A percentile compares a stretch with the other conserved stretches of the same genome.
Evolutionary conservation across 2,888 invertebrate genomes (phyloP).

Genomic region (Aphodius sticticus): DNA sequence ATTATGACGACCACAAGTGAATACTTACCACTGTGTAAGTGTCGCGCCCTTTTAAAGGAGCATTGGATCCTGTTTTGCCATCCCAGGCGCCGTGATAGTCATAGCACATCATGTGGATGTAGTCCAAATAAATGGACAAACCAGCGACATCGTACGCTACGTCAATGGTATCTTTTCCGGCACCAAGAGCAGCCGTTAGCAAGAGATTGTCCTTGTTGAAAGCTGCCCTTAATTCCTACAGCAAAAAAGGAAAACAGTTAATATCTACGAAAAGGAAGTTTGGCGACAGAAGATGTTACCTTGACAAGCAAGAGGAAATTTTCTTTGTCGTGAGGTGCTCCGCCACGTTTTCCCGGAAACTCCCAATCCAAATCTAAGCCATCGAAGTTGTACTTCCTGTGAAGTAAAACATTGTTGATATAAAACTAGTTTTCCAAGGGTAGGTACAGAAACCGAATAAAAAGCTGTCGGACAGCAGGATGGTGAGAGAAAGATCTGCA

Average conservation of each 20-base stretch:
- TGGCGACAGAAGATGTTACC: conserved; percentile 59
- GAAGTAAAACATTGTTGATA: background rate
- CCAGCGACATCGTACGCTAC: conserved; percentile 78
- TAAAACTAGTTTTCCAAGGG: conserved; percentile 11
- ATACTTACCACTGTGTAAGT: conserved; percentile 73
- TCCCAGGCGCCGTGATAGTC: conserved; percentile 92
- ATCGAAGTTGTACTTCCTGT: conserved; percentile 75
- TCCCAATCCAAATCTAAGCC: conserved; percentile 88
- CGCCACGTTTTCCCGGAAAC: conserved; percentile 81
- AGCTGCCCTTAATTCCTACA: conserved; percentile 74
- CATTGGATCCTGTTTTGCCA: conserved; percentile 76
- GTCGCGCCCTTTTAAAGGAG: conserved; percentile 73
- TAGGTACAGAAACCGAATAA: background rate
- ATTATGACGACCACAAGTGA: too few relatives aligned
- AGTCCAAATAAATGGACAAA: conserved; percentile 73
- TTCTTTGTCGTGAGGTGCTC: conserved; percentile 79
- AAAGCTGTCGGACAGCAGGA: background rate
- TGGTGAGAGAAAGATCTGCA: too few relatives aligned
- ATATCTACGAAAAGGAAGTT: conserved; percentile 23
- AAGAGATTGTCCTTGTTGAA: conserved; percentile 74
- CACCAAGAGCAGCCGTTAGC: conserved; percentile 84
- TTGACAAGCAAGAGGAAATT: conserved; percentile 82
- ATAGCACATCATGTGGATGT: conserved; percentile 87
- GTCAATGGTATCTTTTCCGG: conserved; percentile 78
- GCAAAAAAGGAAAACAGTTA: conserved; percentile 25